Percentiles rank a stretch among this genome's conserved stretches.
These are phyloP conservation scores for Hyposoter didymator DNA, from an alignment of 2,888 invertebrate species.

Conservation along the genomic window DNA sequence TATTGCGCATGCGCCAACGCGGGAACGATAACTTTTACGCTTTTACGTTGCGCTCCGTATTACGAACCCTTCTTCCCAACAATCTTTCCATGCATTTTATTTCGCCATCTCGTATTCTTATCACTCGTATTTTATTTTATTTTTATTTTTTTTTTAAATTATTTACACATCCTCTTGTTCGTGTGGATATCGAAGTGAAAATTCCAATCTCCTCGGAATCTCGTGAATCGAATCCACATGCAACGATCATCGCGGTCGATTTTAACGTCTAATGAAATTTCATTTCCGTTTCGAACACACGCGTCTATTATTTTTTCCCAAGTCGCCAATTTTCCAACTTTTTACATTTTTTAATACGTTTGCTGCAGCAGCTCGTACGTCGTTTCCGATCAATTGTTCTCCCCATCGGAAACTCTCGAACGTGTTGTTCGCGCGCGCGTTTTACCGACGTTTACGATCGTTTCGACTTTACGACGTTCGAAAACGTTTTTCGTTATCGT, in stretches of 20 bases:
- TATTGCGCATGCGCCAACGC: conserved; percentile 78
- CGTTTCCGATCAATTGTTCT: background rate
- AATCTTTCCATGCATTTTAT: conserved; percentile 45
- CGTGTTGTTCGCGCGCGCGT: background rate
- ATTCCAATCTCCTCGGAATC: background rate
- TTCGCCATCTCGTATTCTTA: conserved; percentile 39
- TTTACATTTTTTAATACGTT: background rate
- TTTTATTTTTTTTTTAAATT: background rate
- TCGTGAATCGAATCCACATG: conserved; percentile 20
- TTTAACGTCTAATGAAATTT: conserved; percentile 13
- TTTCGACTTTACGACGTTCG: background rate
- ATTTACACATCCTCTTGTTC: background rate
- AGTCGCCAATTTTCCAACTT: background rate
- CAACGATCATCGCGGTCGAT: background rate
- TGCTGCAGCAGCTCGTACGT: background rate
- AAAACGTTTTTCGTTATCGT: background rate
- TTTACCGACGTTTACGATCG: conserved; percentile 29
- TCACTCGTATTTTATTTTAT: background rate
- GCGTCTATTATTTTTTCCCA: background rate
- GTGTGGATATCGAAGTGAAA: background rate
- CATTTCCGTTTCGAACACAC: background rate
- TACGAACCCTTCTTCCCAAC: conserved; percentile 52
- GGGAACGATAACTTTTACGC: conserved; percentile 78
- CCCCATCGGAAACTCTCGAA: background rate
- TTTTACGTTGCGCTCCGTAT: conserved; percentile 68